A percentile compares a stretch with the other conserved stretches of the same genome.
Conservation (phyloP, 2,888 invertebrate species). For the Cryptophagus acutangulus region DNA sequence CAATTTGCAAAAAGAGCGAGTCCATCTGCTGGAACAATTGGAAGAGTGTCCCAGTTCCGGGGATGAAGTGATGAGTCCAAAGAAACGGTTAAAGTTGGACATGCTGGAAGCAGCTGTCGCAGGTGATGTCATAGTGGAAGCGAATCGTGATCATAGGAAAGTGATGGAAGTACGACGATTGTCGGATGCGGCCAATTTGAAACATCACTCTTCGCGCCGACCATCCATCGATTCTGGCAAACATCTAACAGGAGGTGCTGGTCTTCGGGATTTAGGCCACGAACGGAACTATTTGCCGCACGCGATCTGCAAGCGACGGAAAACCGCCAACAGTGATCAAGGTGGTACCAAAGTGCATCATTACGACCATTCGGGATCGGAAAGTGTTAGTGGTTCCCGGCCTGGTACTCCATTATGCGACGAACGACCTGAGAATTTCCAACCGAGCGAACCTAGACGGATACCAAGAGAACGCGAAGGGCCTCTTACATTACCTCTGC, state of each 20-base stretch:
- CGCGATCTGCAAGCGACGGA: constrained; percentile 53
- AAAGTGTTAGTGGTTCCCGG: constrained; percentile 66
- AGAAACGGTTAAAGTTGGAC: constrained; percentile 62
- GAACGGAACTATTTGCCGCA: constrained; percentile 41
- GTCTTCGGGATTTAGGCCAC: constrained; percentile 27
- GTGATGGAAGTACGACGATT: constrained; percentile 53
- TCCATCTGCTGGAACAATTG: constrained; percentile 64
- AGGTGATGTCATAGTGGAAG: constrained; percentile 45
- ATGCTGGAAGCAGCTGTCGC: constrained; percentile 41
- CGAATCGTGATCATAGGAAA: constrained; percentile 46
- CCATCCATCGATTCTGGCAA: constrained; percentile 50
- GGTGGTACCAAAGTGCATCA: constrained; percentile 44
- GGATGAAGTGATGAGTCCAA: constrained; percentile 62
- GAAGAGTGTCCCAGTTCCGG: constrained; percentile 68
- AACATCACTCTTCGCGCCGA: constrained; percentile 47
- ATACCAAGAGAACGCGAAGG: constrained; percentile 53
- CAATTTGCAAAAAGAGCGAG: constrained; percentile 63
- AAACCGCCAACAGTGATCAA: constrained; percentile 49
- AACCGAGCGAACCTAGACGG: constrained; percentile 71
- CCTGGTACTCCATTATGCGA: constrained; percentile 83
- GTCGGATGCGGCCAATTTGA: constrained; percentile 47
- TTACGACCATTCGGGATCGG: constrained; percentile 56
- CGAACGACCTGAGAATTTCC: constrained; percentile 69
- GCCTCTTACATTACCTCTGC: constrained; percentile 79
- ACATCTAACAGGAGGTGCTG: constrained; percentile 27